These are phyloP conservation scores for Synergus japonicus DNA, from an alignment of 2,888 invertebrate species.

Conservation along the genomic window DNA sequence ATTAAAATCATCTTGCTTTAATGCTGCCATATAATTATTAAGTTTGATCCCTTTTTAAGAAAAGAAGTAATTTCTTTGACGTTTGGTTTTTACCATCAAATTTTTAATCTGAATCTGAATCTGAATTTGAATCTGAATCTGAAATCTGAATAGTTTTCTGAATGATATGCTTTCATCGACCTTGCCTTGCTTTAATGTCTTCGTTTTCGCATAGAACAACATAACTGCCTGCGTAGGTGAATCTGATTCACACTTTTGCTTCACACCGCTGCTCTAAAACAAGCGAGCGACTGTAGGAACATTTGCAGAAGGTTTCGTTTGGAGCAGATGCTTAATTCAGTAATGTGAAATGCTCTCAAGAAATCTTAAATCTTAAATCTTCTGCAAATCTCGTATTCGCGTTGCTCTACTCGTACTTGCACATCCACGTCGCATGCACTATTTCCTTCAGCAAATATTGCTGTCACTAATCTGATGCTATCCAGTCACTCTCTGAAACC, in stretches of 20 bases:
- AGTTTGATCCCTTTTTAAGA: neutral
- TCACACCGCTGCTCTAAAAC: conserved; percentile 49
- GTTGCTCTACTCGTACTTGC: too few species aligned
- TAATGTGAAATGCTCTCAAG: conserved; percentile 24
- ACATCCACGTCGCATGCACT: conserved; percentile 43
- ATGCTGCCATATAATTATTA: neutral
- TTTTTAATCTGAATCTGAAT: too few species aligned
- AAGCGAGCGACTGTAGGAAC: conserved; percentile 44
- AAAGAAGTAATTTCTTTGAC: neutral
- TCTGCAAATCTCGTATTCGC: neutral
- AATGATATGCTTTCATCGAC: conserved; percentile 20
- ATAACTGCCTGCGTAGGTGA: conserved; percentile 30
- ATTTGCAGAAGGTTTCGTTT: conserved; percentile 46
- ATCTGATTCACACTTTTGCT: conserved; percentile 46
- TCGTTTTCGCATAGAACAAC: conserved; percentile 43
- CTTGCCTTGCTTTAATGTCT: conserved; percentile 18
- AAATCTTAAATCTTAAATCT: neutral
- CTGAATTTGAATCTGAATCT: too few species aligned
- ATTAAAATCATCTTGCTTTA: neutral
- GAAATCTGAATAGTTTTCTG: neutral
- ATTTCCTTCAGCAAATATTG: conserved; percentile 47
- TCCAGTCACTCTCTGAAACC: conserved; percentile 29
- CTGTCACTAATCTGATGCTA: conserved; percentile 43
- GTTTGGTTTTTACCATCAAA: neutral
- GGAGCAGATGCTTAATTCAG: conserved; percentile 53